Conservation (phyloP, 1,140 invertebrate genomes). For the Aphelinus atriplicis region DNA sequence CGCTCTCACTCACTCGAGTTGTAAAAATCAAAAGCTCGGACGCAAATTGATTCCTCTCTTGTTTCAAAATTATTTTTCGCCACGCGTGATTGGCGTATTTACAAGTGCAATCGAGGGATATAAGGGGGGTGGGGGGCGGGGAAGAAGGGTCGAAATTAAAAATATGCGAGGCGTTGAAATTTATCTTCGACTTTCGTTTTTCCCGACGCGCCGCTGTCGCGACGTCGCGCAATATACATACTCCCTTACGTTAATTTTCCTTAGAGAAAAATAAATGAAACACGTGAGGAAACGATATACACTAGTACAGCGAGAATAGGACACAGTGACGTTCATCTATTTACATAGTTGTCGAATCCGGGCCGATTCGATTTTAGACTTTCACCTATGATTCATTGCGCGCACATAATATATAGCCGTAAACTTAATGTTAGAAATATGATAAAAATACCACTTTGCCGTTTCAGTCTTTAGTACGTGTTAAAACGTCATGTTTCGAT, state of each 20-base stretch:
- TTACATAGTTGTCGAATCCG: conserved; percentile 31
- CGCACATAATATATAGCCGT: conserved; percentile 22
- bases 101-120: conserved; percentile 31
- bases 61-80: too few species aligned
- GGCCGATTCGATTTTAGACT: conserved; percentile 26
- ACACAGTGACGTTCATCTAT: conserved; percentile 19
- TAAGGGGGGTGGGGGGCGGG: not conserved
- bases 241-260: not conserved
- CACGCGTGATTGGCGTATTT: conserved; percentile 13
- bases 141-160: not conserved
- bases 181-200: conserved; percentile 21
- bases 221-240: too few species aligned
- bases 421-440: conserved; percentile 32
- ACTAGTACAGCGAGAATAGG: conserved; percentile 15
- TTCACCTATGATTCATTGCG: conserved; percentile 15
- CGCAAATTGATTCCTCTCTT: not conserved
- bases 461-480: conserved; percentile 56
- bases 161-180: conserved; percentile 37
- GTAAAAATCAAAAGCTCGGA: conserved; percentile 2
- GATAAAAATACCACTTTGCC: conserved; percentile 41
- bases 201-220: too few species aligned
- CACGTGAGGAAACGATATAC: not conserved
- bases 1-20: not conserved
- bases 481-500: conserved; percentile 31
- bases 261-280: conserved; percentile 4